Evolutionary conservation across 2,797 vertebrate genomes (phyloP).

Genomic region (Peromyscus aztecus): DNA sequence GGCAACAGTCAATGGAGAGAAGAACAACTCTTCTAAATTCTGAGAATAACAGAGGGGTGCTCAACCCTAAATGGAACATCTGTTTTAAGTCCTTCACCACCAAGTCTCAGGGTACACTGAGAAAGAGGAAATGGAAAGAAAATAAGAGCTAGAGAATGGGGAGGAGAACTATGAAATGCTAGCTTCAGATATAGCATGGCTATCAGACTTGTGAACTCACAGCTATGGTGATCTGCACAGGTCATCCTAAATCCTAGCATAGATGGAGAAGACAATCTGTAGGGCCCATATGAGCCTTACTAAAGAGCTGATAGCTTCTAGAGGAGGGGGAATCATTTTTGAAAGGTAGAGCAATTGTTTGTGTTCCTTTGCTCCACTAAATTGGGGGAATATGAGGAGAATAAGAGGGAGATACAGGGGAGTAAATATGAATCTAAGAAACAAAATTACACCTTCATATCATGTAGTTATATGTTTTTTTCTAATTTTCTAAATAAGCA

Average conservation of each 20-base stretch:
- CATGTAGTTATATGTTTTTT: constrained; percentile 2
- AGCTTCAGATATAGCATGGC: no score
- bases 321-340: no score
- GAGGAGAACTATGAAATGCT: not conserved
- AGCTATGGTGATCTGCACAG: not conserved
- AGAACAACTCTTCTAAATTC: not conserved
- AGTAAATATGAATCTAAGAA: not conserved
- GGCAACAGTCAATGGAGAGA: not conserved
- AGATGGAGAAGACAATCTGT: not conserved
- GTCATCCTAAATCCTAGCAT: not conserved
- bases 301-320: not conserved
- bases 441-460: not conserved
- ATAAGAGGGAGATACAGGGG: not conserved
- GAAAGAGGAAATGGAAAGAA: not conserved
- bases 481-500: not conserved
- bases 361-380: not conserved
- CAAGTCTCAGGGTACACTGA: not conserved
- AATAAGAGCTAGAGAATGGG: not conserved
- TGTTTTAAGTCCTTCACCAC: not conserved
- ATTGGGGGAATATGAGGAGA: no score
- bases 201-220: not conserved
- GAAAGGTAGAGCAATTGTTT: not conserved
- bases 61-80: no score
- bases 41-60: not conserved
- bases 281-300: not conserved